Evolutionary conservation across 1,140 invertebrate genomes (phyloP).

Genomic region (Orchesella cincta): DNA sequence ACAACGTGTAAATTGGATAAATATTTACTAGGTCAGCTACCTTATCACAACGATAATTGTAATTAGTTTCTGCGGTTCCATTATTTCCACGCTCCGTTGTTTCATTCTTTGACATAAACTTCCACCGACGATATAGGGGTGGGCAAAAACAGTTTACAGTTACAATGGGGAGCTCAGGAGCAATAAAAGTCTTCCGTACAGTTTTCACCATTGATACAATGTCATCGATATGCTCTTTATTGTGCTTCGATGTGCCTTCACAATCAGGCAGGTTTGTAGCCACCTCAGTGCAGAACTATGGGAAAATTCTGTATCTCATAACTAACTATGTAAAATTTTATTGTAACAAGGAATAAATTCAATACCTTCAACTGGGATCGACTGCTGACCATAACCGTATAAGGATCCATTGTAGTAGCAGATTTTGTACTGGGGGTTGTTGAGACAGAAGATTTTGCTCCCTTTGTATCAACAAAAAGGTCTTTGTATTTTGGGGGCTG

Average conservation of each 20-base stretch:
- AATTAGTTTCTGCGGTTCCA: conserved; percentile 1
- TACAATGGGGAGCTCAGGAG: background rate
- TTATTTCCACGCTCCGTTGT: background rate
- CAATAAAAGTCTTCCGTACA: background rate
- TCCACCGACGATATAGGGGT: conserved; percentile 5
- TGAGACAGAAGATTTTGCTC: background rate
- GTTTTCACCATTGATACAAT: conserved; percentile 3
- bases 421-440: conserved; percentile 11
- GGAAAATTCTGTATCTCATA: background rate
- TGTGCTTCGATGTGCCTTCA: background rate
- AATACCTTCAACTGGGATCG: conserved; percentile 15
- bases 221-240: background rate
- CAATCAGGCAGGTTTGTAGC: background rate
- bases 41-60: conserved; percentile 10
- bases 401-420: conserved; percentile 16
- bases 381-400: conserved; percentile 23
- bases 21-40: background rate
- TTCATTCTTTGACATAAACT: background rate
- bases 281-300: conserved; percentile 19
- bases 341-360: background rate
- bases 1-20: too few relatives aligned
- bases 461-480: background rate
- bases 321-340: background rate
- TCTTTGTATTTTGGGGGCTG: conserved; percentile 30
- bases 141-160: conserved; percentile 16